Evolutionary conservation across 2,888 invertebrate genomes (phyloP), one percentile per base, ranked within the genome.

Genomic region (Beris morrisii): DNA sequence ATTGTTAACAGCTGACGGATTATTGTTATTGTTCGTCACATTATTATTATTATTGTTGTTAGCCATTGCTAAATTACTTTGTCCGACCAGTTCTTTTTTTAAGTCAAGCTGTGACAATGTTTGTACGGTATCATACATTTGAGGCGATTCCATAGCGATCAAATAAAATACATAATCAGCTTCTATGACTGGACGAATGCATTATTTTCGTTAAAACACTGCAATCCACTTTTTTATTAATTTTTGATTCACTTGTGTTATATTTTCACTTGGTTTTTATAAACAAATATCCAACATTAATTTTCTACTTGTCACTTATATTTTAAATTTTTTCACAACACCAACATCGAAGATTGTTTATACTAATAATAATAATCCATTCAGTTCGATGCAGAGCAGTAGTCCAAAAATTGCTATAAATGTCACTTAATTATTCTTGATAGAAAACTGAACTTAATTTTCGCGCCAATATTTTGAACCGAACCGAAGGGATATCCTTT

Each of bases 51-150:
- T 74, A 72, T 32, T 74, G 70, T 59, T 76, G 72, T 72, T 72
- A 13, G 71, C 68, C 78, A 79, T 81, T 67, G 80, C 76, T 70
- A 81, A 70, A 57, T 79, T 77, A 64, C 78, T 78, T 71, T 79
- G 78, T 38, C 59, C 69, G 55, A 58, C 67, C 64, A 70, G 53
- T 58, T 66, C 53, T 71, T 81, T 81, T 72, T 81, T 81, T 38
- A 81, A 73, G 72, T 81, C 81, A 72, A 81, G 73, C 75, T 80
- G 81, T 69, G 80, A 77, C 71, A 81, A 75, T 65, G 81, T 77
- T 72, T 81, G 81, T 74, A 80, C 79, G 73, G 78, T 79, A 71
- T 81, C 81, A 76, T 81, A 81, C 81, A 81, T 81, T 75, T 81
- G 81, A 69, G 81, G 81, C 73, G 81, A 80, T 75, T 81, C 81